Evolutionary conservation across 1,140 invertebrate species (phyloP).

Genomic region (Cydia fagiglandana): DNA sequence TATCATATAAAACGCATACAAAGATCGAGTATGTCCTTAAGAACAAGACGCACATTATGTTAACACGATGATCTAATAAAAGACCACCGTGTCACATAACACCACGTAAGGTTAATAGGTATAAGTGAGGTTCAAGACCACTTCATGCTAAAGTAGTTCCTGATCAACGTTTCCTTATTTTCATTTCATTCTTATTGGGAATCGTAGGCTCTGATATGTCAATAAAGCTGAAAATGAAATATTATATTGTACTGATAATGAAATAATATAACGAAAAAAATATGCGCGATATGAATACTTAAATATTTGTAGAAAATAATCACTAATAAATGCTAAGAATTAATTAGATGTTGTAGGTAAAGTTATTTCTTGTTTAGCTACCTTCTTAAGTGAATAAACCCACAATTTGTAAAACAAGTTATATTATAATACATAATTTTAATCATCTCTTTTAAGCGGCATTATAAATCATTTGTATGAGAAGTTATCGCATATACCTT

Average conservation of each 20-base stretch:
- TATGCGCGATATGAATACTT: neutral
- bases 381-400: neutral
- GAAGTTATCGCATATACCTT: neutral
- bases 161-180: slow-evolving; percentile 15
- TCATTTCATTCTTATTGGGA: neutral
- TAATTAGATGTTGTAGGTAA: neutral
- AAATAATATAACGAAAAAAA: neutral
- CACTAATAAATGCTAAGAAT: neutral
- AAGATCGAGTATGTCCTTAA: neutral
- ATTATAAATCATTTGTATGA: neutral
- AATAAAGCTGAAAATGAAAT: neutral
- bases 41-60: neutral
- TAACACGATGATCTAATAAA: slow-evolving; percentile 27
- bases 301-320: neutral
- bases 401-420: slow-evolving; percentile 5
- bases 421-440: neutral
- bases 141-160: slow-evolving; percentile 25
- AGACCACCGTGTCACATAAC: slow-evolving; percentile 10
- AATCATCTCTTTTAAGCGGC: neutral
- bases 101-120: slow-evolving; percentile 10
- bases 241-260: neutral
- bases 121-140: slow-evolving; percentile 20
- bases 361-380: neutral
- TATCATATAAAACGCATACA: neutral
- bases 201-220: neutral